Conservation (phyloP, 92 coral and sea anemone species). For the Parazoanthus darwini region DNA sequence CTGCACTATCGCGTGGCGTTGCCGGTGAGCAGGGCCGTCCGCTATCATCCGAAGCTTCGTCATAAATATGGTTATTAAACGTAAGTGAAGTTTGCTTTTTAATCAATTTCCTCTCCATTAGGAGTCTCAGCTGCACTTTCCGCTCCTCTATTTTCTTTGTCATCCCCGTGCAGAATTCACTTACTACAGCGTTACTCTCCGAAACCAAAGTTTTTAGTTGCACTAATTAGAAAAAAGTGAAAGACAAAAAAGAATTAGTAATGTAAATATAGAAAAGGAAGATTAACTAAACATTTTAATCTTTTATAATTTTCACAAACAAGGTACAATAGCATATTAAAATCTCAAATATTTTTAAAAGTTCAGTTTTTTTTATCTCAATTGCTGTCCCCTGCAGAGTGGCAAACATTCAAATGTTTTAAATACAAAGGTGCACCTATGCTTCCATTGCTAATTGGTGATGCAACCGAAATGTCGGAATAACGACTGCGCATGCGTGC, state of each 20-base stretch:
- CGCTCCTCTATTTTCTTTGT: background rate
- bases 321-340: background rate
- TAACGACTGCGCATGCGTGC: too few species aligned
- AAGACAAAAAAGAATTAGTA: background rate
- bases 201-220: slow-evolving; percentile 13
- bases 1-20: background rate
- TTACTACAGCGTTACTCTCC: background rate
- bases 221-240: background rate
- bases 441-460: background rate
- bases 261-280: too few species aligned
- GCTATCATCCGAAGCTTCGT: background rate
- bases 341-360: too few species aligned
- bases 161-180: background rate
- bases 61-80: background rate
- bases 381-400: background rate
- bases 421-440: background rate
- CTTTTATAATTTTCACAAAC: background rate
- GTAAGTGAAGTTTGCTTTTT: background rate
- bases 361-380: too few species aligned
- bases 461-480: too few species aligned
- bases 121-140: background rate
- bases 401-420: background rate
- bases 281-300: too few species aligned
- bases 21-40: slow-evolving; percentile 7
- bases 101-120: background rate